Evolutionary conservation across 1,140 invertebrate species (phyloP), one percentile per base, ranked within the genome.

Genomic region (Bathynomus jamesi): DNA sequence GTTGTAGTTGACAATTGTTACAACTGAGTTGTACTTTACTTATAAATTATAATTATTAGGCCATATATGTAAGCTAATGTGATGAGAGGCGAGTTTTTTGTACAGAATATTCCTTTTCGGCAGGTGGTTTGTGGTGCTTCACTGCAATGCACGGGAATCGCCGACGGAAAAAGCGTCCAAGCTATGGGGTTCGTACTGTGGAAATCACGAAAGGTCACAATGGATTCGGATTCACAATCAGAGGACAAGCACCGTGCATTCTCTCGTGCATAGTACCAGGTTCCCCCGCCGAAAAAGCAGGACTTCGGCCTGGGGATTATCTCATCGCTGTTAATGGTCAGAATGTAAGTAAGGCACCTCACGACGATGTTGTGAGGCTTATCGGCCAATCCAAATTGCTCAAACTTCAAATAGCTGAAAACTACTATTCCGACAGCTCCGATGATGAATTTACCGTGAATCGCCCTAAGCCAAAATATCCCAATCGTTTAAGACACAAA

Each of bases 181-280:
- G 88, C 78, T 88, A 92, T 80, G 89, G 90, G 5, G 89, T 94
- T 24, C 87, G 92, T 65, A 91, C 89, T 3, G 91, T 96, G 24
- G 92, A 96, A 79, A 87, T 97, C 8, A 85, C 87, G 0, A 85
- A 94, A 69, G 92, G 94, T 1, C 85, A 87, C 70, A 91, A 91
- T 78, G 93, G 93, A 8, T 95, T 92, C 82, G 93, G 93, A 7
- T 95, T 95, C 79, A 95, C 93, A 13, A 94, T 95, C 76, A 94
- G 93, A n/a, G 93, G 93, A 0, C 92, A 96, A 79, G 90, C 92
- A 77, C 93, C 93, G 0, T 95, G 93, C 81, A 89, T 94, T 76
- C 84, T 96, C 11, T 93, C 92, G 77, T 93, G 91, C 81, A 94
- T 95, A 78, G 91, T 93, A 0, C 84, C 86, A 72, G 89, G 90